phyloP scores from a whole-genome alignment of 2,113 vertebrate species.

The Kryptolebias marmoratus region DNA sequence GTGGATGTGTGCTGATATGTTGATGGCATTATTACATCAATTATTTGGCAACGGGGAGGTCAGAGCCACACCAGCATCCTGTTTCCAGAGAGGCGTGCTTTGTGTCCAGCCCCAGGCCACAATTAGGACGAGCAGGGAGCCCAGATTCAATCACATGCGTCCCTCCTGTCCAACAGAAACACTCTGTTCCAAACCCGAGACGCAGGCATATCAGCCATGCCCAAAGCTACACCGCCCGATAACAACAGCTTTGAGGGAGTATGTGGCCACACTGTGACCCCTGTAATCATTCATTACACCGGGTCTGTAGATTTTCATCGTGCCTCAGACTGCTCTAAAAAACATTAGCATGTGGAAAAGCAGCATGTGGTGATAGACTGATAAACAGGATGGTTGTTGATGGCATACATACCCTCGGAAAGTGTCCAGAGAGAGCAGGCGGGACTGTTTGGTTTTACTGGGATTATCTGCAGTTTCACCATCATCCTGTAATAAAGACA shows the following conservation, averaged over 20 bases:
- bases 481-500: conserved; percentile 32
- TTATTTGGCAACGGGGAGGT: conserved; percentile 79
- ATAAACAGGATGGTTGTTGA: conserved; percentile 44
- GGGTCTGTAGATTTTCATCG: conserved; percentile 63
- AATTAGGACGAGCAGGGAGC: conserved; percentile 84
- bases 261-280: conserved; percentile 82
- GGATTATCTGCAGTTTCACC: conserved; percentile 21
- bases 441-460: conserved; percentile 55
- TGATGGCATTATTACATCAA: conserved; percentile 82
- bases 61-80: conserved; percentile 83
- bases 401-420: conserved; percentile 77
- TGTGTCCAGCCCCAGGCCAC: conserved; percentile 83
- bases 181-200: conserved; percentile 74
- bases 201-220: conserved; percentile 72
- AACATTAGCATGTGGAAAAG: conserved; percentile 55
- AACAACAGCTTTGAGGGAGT: conserved; percentile 75
- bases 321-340: conserved; percentile 50
- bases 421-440: conserved; percentile 74
- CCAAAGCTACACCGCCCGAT: conserved; percentile 72
- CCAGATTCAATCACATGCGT: conserved; percentile 85
- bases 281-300: conserved; percentile 73
- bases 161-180: conserved; percentile 83
- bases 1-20: conserved; percentile 84
- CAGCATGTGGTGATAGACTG: conserved; percentile 51
- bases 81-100: conserved; percentile 81